Evolutionary conservation across 2,888 invertebrate species (phyloP).

Genomic region (Vesta saturnalis): DNA sequence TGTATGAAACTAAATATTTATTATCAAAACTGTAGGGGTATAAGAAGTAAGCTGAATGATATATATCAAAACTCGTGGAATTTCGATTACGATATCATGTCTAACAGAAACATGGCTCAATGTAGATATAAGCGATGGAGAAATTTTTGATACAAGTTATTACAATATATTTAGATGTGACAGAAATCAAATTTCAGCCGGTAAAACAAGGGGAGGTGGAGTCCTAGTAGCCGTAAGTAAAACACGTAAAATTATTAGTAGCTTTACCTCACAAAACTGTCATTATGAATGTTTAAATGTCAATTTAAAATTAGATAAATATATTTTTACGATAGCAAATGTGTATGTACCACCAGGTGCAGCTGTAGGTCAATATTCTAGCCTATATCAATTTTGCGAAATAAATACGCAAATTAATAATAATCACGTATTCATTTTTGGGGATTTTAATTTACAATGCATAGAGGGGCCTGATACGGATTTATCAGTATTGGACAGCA

Average conservation of each 20-base stretch:
- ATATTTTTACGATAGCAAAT: background rate
- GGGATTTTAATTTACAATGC: background rate
- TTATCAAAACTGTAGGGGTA: conserved; percentile 11
- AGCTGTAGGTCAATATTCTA: background rate
- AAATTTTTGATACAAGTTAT: background rate
- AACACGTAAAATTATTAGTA: background rate
- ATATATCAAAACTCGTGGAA: background rate
- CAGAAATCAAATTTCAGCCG: background rate
- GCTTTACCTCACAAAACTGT: background rate
- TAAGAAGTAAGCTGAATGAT: background rate
- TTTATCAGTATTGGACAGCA: background rate
- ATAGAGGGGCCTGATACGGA: background rate
- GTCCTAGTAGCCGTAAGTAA: conserved; percentile 10
- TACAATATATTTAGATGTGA: conserved; percentile 6
- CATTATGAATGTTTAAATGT: background rate
- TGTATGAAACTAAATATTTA: background rate
- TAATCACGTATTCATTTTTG: background rate
- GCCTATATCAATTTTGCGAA: background rate
- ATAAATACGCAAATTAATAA: background rate
- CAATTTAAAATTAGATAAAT: background rate
- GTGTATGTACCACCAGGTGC: background rate
- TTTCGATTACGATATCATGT: background rate
- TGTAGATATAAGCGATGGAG: background rate
- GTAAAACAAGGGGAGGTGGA: conserved; percentile 4
- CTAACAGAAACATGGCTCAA: conserved; percentile 4